Evolutionary conservation across 2,797 vertebrate genomes (phyloP).

Genomic region (Gobio occitaniae): DNA sequence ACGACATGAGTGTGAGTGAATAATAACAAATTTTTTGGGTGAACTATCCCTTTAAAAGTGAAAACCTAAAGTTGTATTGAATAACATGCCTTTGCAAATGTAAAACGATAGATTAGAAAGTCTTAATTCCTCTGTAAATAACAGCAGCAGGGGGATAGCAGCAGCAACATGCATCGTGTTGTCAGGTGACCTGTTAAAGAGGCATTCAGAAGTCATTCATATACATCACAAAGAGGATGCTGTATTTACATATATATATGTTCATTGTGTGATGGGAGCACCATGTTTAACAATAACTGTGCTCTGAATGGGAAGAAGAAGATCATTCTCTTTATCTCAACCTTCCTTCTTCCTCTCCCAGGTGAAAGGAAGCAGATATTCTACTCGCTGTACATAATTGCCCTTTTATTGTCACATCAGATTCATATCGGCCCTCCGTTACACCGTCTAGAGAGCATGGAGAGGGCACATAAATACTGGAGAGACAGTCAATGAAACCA

Average conservation of each 20-base stretch:
- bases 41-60: background rate
- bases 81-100: constrained; percentile 4
- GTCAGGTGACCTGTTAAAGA: constrained; percentile 31
- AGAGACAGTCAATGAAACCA: constrained; percentile 82
- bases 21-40: background rate
- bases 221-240: constrained; percentile 41
- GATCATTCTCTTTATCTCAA: constrained; percentile 50
- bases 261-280: constrained; percentile 35
- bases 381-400: constrained; percentile 77
- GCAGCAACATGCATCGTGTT: background rate
- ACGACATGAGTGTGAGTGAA: background rate
- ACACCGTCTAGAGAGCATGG: constrained; percentile 69
- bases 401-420: constrained; percentile 81
- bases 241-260: constrained; percentile 35
- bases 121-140: constrained; percentile 32
- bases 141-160: constrained; percentile 10
- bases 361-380: constrained; percentile 66
- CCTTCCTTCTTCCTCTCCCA: constrained; percentile 52
- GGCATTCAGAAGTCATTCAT: constrained; percentile 37
- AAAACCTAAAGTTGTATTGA: background rate
- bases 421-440: constrained; percentile 74
- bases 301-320: constrained; percentile 42
- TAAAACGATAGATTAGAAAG: constrained; percentile 9
- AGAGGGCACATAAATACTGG: constrained; percentile 78
- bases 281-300: constrained; percentile 39